These are phyloP conservation scores for Pantala flavescens DNA, from an alignment of 1,140 invertebrate species.

Conservation along the genomic window DNA sequence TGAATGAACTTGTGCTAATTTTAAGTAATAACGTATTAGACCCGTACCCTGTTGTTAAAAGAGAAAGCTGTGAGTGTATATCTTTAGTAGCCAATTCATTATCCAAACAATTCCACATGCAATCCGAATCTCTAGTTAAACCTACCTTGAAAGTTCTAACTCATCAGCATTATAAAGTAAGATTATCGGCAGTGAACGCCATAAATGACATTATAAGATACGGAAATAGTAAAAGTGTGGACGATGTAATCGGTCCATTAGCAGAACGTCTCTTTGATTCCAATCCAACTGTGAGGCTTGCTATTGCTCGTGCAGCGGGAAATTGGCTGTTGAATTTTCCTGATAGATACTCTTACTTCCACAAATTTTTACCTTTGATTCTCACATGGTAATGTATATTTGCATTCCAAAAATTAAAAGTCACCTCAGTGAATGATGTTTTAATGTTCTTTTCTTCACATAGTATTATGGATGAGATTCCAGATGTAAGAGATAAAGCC, in stretches of 20 bases:
- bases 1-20: constrained; percentile 65
- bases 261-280: constrained; percentile 68
- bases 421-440: not conserved
- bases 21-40: constrained; percentile 59
- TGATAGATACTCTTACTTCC: constrained; percentile 70
- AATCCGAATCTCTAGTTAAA: constrained; percentile 57
- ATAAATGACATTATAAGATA: constrained; percentile 51
- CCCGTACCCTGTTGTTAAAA: constrained; percentile 66
- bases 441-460: not conserved
- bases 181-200: constrained; percentile 58
- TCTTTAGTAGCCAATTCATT: constrained; percentile 50
- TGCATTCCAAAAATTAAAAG: not conserved
- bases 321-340: constrained; percentile 54
- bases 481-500: constrained; percentile 47
- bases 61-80: constrained; percentile 60
- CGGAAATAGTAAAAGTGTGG: constrained; percentile 49
- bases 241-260: constrained; percentile 50
- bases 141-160: constrained; percentile 58
- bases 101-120: constrained; percentile 58
- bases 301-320: constrained; percentile 53
- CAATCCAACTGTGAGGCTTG: constrained; percentile 50
- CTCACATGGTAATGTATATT: constrained; percentile 47
- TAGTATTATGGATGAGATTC: constrained; percentile 57
- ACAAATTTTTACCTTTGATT: constrained; percentile 60
- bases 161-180: constrained; percentile 71